Base-by-base conservation (phyloP, 2,113 vertebrate species). In the Ageneiosus marmoratus region DNA sequence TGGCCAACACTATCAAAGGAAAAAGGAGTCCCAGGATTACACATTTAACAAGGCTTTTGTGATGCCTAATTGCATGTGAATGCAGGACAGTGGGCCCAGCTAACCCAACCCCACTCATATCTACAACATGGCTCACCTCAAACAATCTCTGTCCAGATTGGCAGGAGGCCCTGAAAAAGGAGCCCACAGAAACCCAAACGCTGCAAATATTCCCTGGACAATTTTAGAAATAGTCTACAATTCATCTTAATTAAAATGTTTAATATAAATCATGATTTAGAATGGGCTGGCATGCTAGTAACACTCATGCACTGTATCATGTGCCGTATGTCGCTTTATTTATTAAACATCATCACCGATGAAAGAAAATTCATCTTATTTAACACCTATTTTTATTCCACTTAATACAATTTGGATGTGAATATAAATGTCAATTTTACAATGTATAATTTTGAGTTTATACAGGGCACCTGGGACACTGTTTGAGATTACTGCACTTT, bases 51-150 rank as follows among this genome's bases (percentile, higher is more conserved):
- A 94, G 94, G 82, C 90, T 91, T 96, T 94, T 94, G 88, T 94
- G 89, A 91, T 87, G 93, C 91, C 92, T 95, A 95, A 94, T 95
- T 96, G 92, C 92, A 95, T 94, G 94, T 93, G 93, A 95, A 94
- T 95, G 92, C 90, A 88, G 90, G 82, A 93, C 91, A 92, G 94
- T 90, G 92, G 93, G 79, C 82, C 83, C 50, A 56, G 81, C 82
- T 84, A 83, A 80, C 83, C 80, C 82, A 81, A 74, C 83, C 84
- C 80, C 79, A 82, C 86, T 86, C 81, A 81, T 74, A 86, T 82
- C 67, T 77, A 79, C 27, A 84, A 73, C 83, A 84, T n/a, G 77
- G 62, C 78, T 81, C 62, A 85, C 86, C 83, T 74, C 78, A 82
- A 74, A 80, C 77, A 81, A 72, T 48, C 80, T 51, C 37, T 75